These are phyloP conservation scores for Tipula confusa DNA, from an alignment of 2,888 invertebrate species.

Conservation along the genomic window DNA sequence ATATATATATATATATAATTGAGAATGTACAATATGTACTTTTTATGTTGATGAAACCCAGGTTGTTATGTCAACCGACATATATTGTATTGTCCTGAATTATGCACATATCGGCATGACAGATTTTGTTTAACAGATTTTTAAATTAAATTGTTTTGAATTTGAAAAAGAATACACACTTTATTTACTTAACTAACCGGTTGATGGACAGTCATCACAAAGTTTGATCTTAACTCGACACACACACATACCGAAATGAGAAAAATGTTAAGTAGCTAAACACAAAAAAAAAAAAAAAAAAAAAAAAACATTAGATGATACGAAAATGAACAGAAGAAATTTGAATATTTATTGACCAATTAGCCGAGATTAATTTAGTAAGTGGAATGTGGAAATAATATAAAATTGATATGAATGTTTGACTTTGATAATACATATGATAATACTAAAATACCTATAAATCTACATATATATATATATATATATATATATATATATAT, in stretches of 20 bases:
- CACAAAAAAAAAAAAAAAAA: not conserved
- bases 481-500: no score
- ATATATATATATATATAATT: no score
- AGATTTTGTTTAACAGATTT: not conserved
- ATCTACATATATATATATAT: no score
- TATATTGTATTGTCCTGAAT: not conserved
- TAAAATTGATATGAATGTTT: not conserved
- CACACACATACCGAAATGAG: not conserved
- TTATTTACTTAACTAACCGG: not conserved
- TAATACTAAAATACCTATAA: no score
- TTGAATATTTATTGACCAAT: not conserved
- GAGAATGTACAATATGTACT: no score
- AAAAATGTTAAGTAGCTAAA: not conserved
- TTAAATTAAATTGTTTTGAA: not conserved
- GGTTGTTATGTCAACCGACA: not conserved
- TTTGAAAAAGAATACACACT: not conserved
- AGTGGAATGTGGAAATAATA: conserved; percentile 6
- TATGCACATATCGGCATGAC: no score
- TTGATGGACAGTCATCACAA: not conserved
- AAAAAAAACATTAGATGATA: not conserved
- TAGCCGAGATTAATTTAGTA: conserved; percentile 20
- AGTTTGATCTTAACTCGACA: not conserved
- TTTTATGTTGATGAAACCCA: no score
- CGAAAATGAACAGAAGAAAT: not conserved
- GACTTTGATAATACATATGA: no score